Percentiles rank a stretch among this genome's conserved stretches.
Evolutionary conservation across 2,888 invertebrate species (phyloP).

Genomic region (Hemaris fuciformis): DNA sequence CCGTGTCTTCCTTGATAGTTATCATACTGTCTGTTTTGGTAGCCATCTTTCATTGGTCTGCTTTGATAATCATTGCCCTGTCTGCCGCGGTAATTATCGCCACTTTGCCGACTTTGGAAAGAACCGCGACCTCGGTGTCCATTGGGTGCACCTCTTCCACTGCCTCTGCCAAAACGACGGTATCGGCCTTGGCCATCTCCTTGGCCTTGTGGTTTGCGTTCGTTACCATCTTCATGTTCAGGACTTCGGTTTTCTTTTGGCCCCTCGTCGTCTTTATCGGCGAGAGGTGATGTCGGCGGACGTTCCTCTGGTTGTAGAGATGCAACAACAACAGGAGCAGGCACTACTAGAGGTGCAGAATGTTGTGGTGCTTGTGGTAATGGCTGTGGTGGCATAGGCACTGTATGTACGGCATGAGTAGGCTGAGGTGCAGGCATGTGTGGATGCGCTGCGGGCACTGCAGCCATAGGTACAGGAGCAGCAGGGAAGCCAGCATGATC

Average conservation of each 20-base stretch:
- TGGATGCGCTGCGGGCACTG: constrained; percentile 32
- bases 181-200: constrained; percentile 68
- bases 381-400: constrained; percentile 26
- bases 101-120: constrained; percentile 52
- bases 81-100: constrained; percentile 58
- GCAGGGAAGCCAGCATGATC: constrained; percentile 72
- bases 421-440: constrained; percentile 66
- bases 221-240: constrained; percentile 56
- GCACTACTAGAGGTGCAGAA: constrained; percentile 28
- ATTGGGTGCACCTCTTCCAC: constrained; percentile 65
- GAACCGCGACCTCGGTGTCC: constrained; percentile 68
- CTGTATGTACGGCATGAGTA: constrained; percentile 29
- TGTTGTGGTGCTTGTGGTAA: constrained; percentile 21
- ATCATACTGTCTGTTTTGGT: constrained; percentile 60
- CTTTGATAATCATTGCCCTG: constrained; percentile 57
- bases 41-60: constrained; percentile 58
- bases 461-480: constrained; percentile 67
- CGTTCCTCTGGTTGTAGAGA: constrained; percentile 36
- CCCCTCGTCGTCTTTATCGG: constrained; percentile 54
- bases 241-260: constrained; percentile 62
- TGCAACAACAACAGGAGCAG: constrained; percentile 25
- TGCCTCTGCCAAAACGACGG: constrained; percentile 57
- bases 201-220: constrained; percentile 64
- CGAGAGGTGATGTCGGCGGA: constrained; percentile 38
- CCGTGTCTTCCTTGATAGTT: constrained; percentile 60